Percentiles rank a stretch among this genome's conserved stretches.
These are phyloP conservation scores for Aurelia aurita complex sp. Pacific DNA, from an alignment of 30 jellyfish, hydroid and myxozoan genomes.

Conservation along the genomic window DNA sequence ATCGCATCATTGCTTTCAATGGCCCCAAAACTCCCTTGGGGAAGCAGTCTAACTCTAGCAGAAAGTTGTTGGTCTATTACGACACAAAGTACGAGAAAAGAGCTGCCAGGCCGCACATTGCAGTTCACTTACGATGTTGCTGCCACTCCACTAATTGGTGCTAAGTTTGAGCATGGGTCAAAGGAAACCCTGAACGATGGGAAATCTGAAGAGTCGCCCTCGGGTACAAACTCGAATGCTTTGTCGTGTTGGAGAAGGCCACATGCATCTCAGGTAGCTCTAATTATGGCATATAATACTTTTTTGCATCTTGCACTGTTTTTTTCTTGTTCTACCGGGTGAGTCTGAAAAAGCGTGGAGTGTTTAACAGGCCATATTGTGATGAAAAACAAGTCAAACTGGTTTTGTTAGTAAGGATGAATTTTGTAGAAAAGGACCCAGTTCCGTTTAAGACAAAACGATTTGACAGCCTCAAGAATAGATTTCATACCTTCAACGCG, in stretches of 20 bases:
- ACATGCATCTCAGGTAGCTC: slow-evolving; percentile 94
- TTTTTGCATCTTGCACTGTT: too few relatives aligned
- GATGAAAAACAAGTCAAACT: too few relatives aligned
- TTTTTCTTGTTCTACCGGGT: too few relatives aligned
- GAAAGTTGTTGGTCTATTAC: slow-evolving; percentile 87
- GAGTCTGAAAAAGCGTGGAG: too few relatives aligned
- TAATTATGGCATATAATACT: too few relatives aligned
- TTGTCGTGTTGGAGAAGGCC: slow-evolving; percentile 98
- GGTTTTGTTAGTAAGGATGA: too few relatives aligned
- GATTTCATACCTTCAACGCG: too few relatives aligned
- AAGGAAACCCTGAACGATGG: slow-evolving; percentile 59
- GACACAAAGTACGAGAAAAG: slow-evolving; percentile 84
- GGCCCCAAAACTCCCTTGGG: slow-evolving; percentile 96
- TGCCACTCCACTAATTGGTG: slow-evolving; percentile 97
- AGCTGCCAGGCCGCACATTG: slow-evolving; percentile 98
- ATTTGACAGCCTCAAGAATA: too few relatives aligned
- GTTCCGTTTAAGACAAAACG: too few relatives aligned
- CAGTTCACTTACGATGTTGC: slow-evolving; percentile 94
- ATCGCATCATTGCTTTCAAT: slow-evolving; percentile 91
- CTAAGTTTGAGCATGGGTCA: slow-evolving; percentile 74
- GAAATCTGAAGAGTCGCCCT: slow-evolving; percentile 45
- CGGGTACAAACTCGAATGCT: slow-evolving; percentile 50
- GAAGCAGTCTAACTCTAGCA: slow-evolving; percentile 81
- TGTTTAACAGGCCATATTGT: too few relatives aligned
- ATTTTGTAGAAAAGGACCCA: too few relatives aligned